A percentile compares a stretch with the other conserved stretches of the same genome.
Evolutionary conservation across 2,113 vertebrate genomes (phyloP).

Genomic region (Oryzias curvinotus): DNA sequence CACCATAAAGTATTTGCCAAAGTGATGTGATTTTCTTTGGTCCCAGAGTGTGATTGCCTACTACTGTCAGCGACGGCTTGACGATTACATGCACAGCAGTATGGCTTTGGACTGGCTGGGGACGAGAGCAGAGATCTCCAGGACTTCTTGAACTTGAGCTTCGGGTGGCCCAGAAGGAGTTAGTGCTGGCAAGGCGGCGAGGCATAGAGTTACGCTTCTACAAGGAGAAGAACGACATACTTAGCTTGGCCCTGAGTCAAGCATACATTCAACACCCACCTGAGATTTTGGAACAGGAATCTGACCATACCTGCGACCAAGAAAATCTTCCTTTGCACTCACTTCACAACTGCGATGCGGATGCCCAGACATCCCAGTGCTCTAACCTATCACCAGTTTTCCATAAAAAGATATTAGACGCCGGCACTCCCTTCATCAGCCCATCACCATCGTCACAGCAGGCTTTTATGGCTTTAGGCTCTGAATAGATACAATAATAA

Average conservation of each 20-base stretch:
- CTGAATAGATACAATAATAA: constrained; percentile 20
- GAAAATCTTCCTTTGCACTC: constrained; percentile 56
- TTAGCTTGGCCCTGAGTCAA: constrained; percentile 70
- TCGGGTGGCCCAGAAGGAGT: constrained; percentile 63
- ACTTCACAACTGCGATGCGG: constrained; percentile 34
- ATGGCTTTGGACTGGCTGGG: constrained; percentile 75
- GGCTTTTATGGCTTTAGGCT: constrained; percentile 7
- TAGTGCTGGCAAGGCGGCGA: constrained; percentile 54
- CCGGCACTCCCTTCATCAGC: constrained; percentile 1
- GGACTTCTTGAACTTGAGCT: constrained; percentile 61
- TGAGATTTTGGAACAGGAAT: constrained; percentile 15
- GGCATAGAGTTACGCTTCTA: constrained; percentile 70
- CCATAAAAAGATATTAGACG: constrained; percentile 22
- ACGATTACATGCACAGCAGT: constrained; percentile 69
- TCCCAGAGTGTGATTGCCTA: constrained; percentile 70
- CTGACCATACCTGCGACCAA: constrained; percentile 32
- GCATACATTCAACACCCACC: constrained; percentile 52
- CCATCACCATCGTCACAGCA: constrained; percentile 14
- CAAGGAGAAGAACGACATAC: constrained; percentile 73
- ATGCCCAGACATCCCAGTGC: constrained; percentile 17
- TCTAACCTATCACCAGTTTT: constrained; percentile 31
- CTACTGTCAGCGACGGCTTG: constrained; percentile 63
- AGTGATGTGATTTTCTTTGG: background rate
- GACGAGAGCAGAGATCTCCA: constrained; percentile 58
- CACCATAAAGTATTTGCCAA: background rate